Conservation (phyloP, 2,797 vertebrate genomes). For the Parotocinclus haroldoi region DNA sequence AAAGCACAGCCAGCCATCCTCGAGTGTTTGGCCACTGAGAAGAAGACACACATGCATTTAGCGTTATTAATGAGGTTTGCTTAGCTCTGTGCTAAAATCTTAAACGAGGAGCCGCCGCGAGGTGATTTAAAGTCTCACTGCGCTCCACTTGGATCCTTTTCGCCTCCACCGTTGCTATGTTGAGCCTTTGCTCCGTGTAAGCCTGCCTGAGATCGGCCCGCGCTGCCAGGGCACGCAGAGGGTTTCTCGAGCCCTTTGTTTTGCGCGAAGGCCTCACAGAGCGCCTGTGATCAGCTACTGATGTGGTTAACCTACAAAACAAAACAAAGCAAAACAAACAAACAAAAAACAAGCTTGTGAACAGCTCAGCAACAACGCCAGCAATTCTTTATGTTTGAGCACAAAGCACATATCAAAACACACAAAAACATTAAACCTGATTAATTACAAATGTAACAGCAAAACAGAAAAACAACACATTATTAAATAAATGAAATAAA, state of each 20-base stretch:
- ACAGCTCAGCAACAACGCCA: no score
- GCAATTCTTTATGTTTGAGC: no score
- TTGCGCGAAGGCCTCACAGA: slow-evolving; percentile 70
- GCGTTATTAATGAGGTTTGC: not conserved
- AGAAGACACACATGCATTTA: slow-evolving; percentile 16
- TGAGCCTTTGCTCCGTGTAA: slow-evolving; percentile 79
- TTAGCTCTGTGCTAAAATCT: no score
- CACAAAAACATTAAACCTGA: no score
- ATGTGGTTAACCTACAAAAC: slow-evolving; percentile 65
- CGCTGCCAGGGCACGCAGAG: slow-evolving; percentile 72
- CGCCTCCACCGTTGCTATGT: slow-evolving; percentile 71
- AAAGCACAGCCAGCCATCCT: slow-evolving; percentile 74
- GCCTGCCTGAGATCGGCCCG: slow-evolving; percentile 74
- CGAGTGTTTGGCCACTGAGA: slow-evolving; percentile 78
- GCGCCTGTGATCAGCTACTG: slow-evolving; percentile 73
- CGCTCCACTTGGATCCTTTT: slow-evolving; percentile 77
- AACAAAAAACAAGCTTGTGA: no score
- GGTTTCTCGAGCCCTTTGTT: slow-evolving; percentile 76
- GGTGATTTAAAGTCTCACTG: slow-evolving; percentile 60
- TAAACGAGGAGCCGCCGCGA: not conserved
- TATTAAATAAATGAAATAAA: no score
- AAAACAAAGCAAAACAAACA: no score
- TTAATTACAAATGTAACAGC: no score
- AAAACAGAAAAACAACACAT: no score
- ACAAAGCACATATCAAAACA: no score